These are phyloP conservation scores for Alcedo quadribrachys DNA, from an alignment of 2,797 vertebrate species.

Conservation along the genomic window DNA sequence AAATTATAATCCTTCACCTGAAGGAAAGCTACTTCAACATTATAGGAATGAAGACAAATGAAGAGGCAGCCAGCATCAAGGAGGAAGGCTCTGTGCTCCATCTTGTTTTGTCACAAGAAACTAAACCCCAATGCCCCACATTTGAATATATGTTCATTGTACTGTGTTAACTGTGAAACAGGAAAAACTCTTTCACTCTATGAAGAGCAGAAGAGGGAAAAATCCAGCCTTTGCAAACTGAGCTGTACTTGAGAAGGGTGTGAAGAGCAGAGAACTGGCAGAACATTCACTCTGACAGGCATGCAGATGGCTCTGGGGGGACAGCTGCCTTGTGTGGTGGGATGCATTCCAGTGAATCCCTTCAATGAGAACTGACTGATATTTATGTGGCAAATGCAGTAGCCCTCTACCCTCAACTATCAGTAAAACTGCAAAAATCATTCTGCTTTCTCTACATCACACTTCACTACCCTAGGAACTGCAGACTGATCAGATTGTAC, in stretches of 20 bases:
- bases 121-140: background rate
- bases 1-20: background rate
- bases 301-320: background rate
- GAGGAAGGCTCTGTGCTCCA: background rate
- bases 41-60: background rate
- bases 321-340: background rate
- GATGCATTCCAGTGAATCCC: background rate
- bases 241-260: background rate
- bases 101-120: background rate
- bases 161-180: background rate
- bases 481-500: background rate
- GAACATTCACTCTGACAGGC: background rate
- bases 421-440: accelerated
- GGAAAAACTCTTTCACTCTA: background rate
- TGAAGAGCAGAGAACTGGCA: background rate
- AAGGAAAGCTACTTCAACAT: background rate
- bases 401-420: background rate
- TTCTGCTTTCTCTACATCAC: background rate
- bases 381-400: background rate
- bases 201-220: background rate
- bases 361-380: background rate
- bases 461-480: background rate
- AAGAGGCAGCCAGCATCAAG: background rate
- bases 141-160: background rate
- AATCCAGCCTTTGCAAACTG: background rate